Evolutionary conservation across 1,140 invertebrate genomes (phyloP), one percentile per base, ranked within the genome.

Genomic region (Drosophila simulans): DNA sequence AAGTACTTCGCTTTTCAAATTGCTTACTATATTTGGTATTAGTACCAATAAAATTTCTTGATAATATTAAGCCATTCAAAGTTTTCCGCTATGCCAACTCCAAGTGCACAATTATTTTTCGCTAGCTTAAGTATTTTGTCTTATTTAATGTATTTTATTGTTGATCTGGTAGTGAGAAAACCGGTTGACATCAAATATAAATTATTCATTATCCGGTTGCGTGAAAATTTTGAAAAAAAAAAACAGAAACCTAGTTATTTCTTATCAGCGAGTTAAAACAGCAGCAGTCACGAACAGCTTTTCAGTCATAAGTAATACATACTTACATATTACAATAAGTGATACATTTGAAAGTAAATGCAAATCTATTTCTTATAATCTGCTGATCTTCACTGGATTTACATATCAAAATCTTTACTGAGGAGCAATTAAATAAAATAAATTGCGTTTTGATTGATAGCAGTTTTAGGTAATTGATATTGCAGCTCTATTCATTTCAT

Each of bases 201-300:
- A 31, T 31, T 31, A 10, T 31, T 31, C 8, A 31, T 8, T 10
- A 10, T 7, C 1, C 31, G 31, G 31, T 31, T 8, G 31, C 8
- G 31, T 31, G 31, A 31, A 31, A 10, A 10, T 31, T 3, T 13
- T 37, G 35, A 27, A 17, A 27, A 22, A 56, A 56, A 43, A 48
- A 11, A 43, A 42, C 13, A 35, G 15, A 43, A 68, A 27, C 20
- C 22, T 51, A 5, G 46, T 34, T 17, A 12, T 51, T 34, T 11
- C 20, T 68, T 68, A 68, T 68, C 64, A 52, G 20, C 10, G 0
- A 0, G 45, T 40, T 34, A 64, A 51, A 13, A 17, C 45, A 35
- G 13, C 42, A 25, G 12, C 17, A 66, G 20, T 56, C 27, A 49
- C 59, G 49, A 62, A 25, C 43, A 48, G 34, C 15, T 46, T 51